Base-by-base conservation (phyloP, 1,140 invertebrate genomes). In the Neotoxoptera formosana region DNA sequence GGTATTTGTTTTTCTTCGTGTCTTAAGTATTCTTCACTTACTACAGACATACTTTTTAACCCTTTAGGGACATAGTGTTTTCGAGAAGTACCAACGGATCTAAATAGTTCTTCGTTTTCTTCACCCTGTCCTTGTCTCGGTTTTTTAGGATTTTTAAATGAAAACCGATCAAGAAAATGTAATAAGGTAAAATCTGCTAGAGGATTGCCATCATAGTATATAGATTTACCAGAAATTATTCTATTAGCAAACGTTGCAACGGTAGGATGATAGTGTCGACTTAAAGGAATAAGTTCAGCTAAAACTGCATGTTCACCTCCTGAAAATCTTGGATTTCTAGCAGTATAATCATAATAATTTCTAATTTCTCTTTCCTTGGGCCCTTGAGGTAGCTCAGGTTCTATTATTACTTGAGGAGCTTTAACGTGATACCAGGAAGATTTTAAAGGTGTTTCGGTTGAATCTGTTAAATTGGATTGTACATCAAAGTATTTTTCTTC, bases 61-160 rank as follows among this genome's bases (percentile, higher is more conserved):
- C 97, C 97, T 94, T 95, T 96, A 8, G 97, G 96, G 94, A 95
- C 95, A 95, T 97, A 97, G 94, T 96, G 96, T 94, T 96, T 96
- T 84, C 97, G 95, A 56, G 96, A 95, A n/a, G 96, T 96, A 93
- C 96, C 96, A 94, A 96, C 96, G 0, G 95, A 96, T 7, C 96
- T 96, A 95, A 87, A 95, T 94, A 94, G 95, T 95, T 94, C 95
- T 95, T 8, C 94, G 36, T 95, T 94, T 93, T 93, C 94, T 94
- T 94, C 95, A 94, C 94, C 90, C 53, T 86, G 87, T 36, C 94
- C 94, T 45, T 95, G 95, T 94, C 95, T 95, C 3, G 96, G 93
- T 94, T 97, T 97, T 95, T 99, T 99, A 0, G 99, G 98, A 96
- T 99, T 99, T 95, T 99, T 98, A 94, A 98, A 99, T 4, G 98